phyloP scores from a whole-genome alignment of 1,140 invertebrate species.

The Micrasema longulum region DNA sequence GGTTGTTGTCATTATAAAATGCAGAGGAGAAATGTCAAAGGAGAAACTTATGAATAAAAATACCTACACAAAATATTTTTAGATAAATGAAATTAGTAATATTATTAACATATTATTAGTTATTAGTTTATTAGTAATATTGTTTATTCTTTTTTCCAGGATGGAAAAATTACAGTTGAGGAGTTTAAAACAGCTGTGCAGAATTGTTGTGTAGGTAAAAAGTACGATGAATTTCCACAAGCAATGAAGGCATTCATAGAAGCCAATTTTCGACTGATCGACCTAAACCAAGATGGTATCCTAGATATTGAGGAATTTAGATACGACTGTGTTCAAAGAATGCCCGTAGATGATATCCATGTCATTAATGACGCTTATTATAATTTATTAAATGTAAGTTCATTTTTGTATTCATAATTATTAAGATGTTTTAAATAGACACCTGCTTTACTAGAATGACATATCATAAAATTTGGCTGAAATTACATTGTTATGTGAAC shows the following conservation, averaged over 20 bases:
- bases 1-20: too few relatives aligned
- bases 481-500: too few relatives aligned
- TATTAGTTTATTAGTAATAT: too few relatives aligned
- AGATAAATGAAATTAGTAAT: too few relatives aligned
- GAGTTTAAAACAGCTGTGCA: conserved; percentile 87
- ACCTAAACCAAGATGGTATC: conserved; percentile 83
- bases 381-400: conserved; percentile 79
- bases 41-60: too few relatives aligned
- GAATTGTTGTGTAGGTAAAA: conserved; percentile 81
- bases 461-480: too few relatives aligned
- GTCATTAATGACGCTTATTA: conserved; percentile 82
- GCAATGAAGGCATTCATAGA: conserved; percentile 83
- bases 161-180: conserved; percentile 82
- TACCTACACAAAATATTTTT: too few relatives aligned
- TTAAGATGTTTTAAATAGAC: too few relatives aligned
- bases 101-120: too few relatives aligned
- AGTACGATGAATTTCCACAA: conserved; percentile 83
- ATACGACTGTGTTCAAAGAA: conserved; percentile 83
- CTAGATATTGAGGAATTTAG: conserved; percentile 84
- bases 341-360: conserved; percentile 80
- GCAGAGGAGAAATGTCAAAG: too few relatives aligned
- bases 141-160: conserved; percentile 65
- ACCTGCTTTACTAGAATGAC: too few relatives aligned
- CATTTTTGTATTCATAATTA: not conserved
- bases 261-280: conserved; percentile 83